Conservation (phyloP, 2,113 vertebrate species). For the Sapayoa aenigma region DNA sequence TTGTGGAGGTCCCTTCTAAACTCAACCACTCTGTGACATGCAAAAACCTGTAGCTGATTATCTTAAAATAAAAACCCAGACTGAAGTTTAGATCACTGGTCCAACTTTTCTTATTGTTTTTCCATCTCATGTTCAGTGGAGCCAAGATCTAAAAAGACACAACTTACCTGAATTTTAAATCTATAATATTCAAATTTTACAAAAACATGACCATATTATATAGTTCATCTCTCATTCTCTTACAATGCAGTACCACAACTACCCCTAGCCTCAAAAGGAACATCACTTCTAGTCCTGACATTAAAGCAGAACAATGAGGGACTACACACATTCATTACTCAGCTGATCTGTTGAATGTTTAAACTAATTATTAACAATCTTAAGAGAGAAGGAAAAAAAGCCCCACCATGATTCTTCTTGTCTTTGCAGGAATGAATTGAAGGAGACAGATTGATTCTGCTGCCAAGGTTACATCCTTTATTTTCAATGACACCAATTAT, state of each 20-base stretch:
- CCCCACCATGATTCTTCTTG: background rate
- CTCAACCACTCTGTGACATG: background rate
- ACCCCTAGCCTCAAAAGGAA: background rate
- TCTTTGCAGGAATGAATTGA: constrained; percentile 39
- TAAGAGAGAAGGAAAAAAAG: background rate
- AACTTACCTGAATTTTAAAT: background rate
- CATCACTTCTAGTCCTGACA: background rate
- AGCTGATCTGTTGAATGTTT: constrained; percentile 36
- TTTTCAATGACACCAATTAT: constrained; percentile 68
- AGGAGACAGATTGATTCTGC: constrained; percentile 45
- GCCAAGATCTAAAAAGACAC: background rate
- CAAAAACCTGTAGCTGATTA: background rate
- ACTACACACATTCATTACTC: background rate
- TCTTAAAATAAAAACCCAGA: background rate
- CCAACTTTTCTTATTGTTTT: background rate
- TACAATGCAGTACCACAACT: rapidly evolving
- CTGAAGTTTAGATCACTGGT: background rate
- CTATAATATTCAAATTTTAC: background rate
- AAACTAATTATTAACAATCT: constrained; percentile 33
- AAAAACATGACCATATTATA: background rate
- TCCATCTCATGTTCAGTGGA: background rate
- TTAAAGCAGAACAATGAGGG: background rate
- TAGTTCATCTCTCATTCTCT: background rate
- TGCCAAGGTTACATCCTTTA: constrained; percentile 62
- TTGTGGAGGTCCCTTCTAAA: background rate